These are phyloP conservation scores for Rhagonycha fulva DNA, from an alignment of 2,888 invertebrate genomes.

Conservation along the genomic window DNA sequence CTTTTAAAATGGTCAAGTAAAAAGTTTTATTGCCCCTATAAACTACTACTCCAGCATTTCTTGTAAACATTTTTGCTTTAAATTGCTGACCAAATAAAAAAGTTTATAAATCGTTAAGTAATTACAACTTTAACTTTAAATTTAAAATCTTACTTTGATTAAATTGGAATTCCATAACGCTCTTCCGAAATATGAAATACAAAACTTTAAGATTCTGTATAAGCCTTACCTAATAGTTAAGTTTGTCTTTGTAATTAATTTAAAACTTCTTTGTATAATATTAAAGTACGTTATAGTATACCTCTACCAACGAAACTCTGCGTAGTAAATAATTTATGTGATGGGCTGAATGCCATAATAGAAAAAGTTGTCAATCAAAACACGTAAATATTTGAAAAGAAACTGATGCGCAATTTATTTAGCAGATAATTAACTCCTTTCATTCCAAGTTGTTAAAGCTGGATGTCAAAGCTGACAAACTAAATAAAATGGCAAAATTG, in stretches of 20 bases:
- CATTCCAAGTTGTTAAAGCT: neutral
- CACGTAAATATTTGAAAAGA: neutral
- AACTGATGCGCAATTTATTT: neutral
- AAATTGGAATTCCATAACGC: neutral
- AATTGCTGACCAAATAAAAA: slow-evolving; percentile 7
- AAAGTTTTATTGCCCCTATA: slow-evolving; percentile 29
- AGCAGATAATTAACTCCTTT: neutral
- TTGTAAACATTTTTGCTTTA: slow-evolving; percentile 16
- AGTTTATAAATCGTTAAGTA: neutral
- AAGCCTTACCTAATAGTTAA: neutral
- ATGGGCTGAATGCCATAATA: neutral
- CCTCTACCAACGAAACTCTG: neutral
- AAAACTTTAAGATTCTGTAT: neutral
- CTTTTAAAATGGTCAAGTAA: slow-evolving; percentile 29
- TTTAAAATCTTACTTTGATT: neutral
- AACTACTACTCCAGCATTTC: slow-evolving; percentile 17
- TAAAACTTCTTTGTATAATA: slow-evolving; percentile 4
- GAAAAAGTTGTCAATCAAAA: neutral
- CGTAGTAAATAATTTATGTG: neutral
- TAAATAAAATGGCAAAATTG: neutral
- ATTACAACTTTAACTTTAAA: neutral
- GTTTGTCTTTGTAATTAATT: slow-evolving; percentile 23
- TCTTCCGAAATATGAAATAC: neutral
- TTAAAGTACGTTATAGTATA: neutral
- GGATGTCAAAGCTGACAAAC: neutral